Evolutionary conservation across 2,797 vertebrate species (phyloP).

Genomic region (Microctenopoma lineatum): DNA sequence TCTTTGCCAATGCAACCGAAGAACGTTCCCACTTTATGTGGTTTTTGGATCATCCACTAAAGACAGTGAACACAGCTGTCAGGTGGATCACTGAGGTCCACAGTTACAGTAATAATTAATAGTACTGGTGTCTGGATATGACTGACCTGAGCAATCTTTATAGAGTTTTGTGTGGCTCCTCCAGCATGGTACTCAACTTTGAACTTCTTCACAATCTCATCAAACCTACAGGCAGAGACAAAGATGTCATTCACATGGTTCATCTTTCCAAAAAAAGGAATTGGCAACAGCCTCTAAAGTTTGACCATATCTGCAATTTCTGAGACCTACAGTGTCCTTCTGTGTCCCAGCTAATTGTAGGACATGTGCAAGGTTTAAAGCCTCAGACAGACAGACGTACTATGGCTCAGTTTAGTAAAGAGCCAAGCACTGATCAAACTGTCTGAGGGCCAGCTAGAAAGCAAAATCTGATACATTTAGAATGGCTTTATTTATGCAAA

Average conservation of each 20-base stretch:
- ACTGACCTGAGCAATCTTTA: conserved; percentile 99
- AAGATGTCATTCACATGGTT: background rate
- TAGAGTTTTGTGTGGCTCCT: conserved; percentile 97
- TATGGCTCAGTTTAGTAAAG: background rate
- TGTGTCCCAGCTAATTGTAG: background rate
- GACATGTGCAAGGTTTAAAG: background rate
- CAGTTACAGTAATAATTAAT: background rate
- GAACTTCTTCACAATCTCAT: conserved; percentile 96
- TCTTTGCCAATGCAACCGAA: conserved; percentile 98
- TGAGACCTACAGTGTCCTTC: background rate
- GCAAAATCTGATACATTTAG: too few relatives aligned
- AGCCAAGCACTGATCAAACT: too few relatives aligned
- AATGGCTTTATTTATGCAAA: too few relatives aligned
- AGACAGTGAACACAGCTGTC: conserved; percentile 7
- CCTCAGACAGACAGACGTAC: background rate
- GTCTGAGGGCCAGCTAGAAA: too few relatives aligned
- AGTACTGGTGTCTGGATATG: background rate
- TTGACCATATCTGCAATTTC: background rate
- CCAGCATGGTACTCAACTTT: conserved; percentile 97
- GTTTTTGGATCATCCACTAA: conserved; percentile 99
- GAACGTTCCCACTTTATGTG: conserved; percentile 93
- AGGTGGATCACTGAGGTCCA: rapidly evolving
- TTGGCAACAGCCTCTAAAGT: background rate
- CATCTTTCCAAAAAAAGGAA: background rate
- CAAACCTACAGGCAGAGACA: conserved; percentile 85